Base-by-base conservation (phyloP, 2,113 vertebrate species). In the Coryphaenoides rupestris region DNA sequence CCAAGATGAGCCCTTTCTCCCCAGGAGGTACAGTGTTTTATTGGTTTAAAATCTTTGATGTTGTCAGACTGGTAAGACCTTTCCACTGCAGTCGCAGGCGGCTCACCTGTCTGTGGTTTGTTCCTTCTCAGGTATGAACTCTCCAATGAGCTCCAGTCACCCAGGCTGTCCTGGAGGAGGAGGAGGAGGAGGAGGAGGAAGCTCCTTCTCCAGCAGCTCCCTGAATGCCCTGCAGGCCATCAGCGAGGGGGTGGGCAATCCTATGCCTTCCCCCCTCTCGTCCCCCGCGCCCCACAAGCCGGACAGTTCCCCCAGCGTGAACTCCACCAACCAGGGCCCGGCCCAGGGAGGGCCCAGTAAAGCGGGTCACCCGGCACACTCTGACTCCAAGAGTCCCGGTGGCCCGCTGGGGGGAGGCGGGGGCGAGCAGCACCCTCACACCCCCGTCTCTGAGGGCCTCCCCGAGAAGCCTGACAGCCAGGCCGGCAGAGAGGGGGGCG, bases 181-280 rank as follows among this genome's bases (percentile, higher is more conserved):
- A 26, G 24, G 24, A 26, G 24, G 74, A 2, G 87, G 89, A 64
- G 80, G 86, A 19, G 76, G 91, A 69, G 88, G 84, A 62, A 89
- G 84, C 80, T 92, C 80, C 65, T 99, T 96, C 83, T 98, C 96
- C 55, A 99, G 95, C 87, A 99, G 94, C 80, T 98, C 97, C 5
- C 90, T 99, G 49, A 98, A 95, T 58, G 97, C 97, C 70, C 92
- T 99, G 57, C 97, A 98, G 85, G 97, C 97, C 73, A 99, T 99
- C 65, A 99, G 97, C 59, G 97, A 99, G 69, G 96, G 97, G 0
- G 95, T 99, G 61, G 97, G 97, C 50, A 98, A 94, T 60, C 93
- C 96, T 2, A 88, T 97, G 68, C 81, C 94, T 46, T 95, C 95
- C 6, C 91, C 95, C 0, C 90, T 98, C 72, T 95, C 93, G 60